Base-by-base conservation (phyloP, 53 echinoderm and acorn worm genomes). In the Temnopleurus reevesii region DNA sequence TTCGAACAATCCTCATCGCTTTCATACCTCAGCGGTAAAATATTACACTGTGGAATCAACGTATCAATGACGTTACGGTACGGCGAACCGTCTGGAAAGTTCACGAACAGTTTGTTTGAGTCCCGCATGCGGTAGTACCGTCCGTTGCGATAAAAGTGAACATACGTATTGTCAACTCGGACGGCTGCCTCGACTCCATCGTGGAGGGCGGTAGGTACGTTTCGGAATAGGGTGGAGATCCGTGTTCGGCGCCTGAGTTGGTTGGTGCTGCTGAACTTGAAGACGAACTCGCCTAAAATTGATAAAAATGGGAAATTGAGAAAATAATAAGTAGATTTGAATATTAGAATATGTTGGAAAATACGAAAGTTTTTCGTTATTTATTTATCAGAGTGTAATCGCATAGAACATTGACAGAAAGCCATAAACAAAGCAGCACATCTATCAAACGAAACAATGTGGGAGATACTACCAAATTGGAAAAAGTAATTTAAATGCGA, bases 251-350 rank as follows among this genome's bases (percentile, higher is more conserved):
- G 79, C 13, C 4, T 26, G 8, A 45, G 46, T 18, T 49, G 31
- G 33, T 61, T 45, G 19, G 4, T 76, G 28, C 59, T 77, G 17
- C 46, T 61, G 51, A 80, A 93, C 36, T 87, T 81, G 88, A 90
- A 93, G 55, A 88, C 93, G 24, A 90, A 93, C 8, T 28, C 8
- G 87, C 76, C 93, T 93, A 53, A 9, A 49, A 71, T n/a, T n/a
- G n/a, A n/a, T 2, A 1, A 21, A 21, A 30, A 6, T 21, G 56
- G 23, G 12, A 56, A 56, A 56, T 24, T 21, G 12, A 56, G 24
- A 0, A 0, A 56, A 56, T 5, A 1, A 15, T 1, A 56, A 19
- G 13, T 19, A n/a, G 4, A 7, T 56, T 56, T 17, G 7, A 56
- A 56, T 4, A 3, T 3, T 56, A 13, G 12, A 1, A 17, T 49